Base-by-base conservation (phyloP, 2,797 vertebrate genomes). In the Smutsia gigantea region DNA sequence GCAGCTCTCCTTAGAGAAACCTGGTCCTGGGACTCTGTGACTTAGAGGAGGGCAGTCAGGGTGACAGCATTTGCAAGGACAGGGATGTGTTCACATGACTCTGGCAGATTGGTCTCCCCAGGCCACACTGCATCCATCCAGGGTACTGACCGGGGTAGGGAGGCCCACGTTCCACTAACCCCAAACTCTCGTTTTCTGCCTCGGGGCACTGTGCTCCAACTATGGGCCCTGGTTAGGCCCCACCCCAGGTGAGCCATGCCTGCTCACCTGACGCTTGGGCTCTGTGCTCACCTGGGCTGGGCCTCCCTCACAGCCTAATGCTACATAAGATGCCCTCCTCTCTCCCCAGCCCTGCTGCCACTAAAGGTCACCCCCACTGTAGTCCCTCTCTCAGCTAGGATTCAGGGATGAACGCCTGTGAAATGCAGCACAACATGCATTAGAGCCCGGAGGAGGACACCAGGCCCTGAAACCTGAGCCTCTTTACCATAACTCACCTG, bases 131-230 rank as follows among this genome's bases (percentile, higher is more conserved):
- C 3, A 29, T 9, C 25, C 12, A 51, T 34, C 7, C 17, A 59
- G 9, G 7, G 12, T 15, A n/a, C 37, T 31, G 14, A 4, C 14
- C 31, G 0, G 0, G 34, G 4, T 8, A 34, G 64, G 21, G 59
- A 25, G n/a, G n/a, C 7, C 21, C 29, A 13, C 46, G 27, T 3
- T 5, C 21, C 0, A 2, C 6, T 31, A 6, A 46, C 4, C 2
- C 13, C 31, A 74, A 63, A 0, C 6, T 23, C 31, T 75, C 27
- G 1, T 2, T 11, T 29, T 23, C 4, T 13, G 5, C 3, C 34
- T 63, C 2, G 31, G 63, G n/a, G 57, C 17, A 39, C 7, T 2
- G 2, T 74, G 18, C 17, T 9, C 18, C 31, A 14, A 4, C 23
- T 74, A 19, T 17, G 25, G 61, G 15, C 13, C 37, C 2, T 27